These are phyloP conservation scores for Periophthalmus modestus DNA, from an alignment of 2,113 vertebrate species.

Conservation along the genomic window DNA sequence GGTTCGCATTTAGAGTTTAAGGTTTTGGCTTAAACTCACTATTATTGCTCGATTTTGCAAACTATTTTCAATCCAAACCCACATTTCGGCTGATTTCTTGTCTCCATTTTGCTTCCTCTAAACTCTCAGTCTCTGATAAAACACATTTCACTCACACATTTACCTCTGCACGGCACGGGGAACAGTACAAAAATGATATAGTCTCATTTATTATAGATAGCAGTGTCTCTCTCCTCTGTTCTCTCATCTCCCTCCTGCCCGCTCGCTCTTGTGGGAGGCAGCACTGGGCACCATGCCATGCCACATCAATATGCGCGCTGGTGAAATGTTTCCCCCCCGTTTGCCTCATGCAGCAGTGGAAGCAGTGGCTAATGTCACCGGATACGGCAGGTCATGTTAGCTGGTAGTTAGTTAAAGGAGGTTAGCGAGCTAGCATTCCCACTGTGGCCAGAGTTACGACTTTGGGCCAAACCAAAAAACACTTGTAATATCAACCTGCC, in stretches of 20 bases:
- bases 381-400: slow-evolving; percentile 60
- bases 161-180: slow-evolving; percentile 2
- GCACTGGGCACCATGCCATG: slow-evolving; percentile 75
- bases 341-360: slow-evolving; percentile 40
- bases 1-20: too few relatives aligned
- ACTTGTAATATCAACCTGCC: slow-evolving; percentile 45
- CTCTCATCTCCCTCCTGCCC: slow-evolving; percentile 47
- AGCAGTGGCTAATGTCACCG: slow-evolving; percentile 50
- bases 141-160: background rate
- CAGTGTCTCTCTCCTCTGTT: slow-evolving; percentile 48
- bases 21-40: too few relatives aligned
- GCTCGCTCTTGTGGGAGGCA: slow-evolving; percentile 71
- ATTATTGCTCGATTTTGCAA: background rate
- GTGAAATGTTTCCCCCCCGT: slow-evolving; percentile 62
- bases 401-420: slow-evolving; percentile 55
- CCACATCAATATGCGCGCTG: slow-evolving; percentile 75
- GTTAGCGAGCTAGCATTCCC: slow-evolving; percentile 50
- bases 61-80: background rate
- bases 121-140: background rate
- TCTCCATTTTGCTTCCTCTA: background rate
- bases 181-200: slow-evolving; percentile 62
- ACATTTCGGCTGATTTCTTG: background rate
- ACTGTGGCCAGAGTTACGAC: slow-evolving; percentile 25
- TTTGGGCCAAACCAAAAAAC: slow-evolving; percentile 16
- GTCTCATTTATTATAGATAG: slow-evolving; percentile 66